Base-by-base conservation (phyloP, 2,888 invertebrate genomes). In the Linnaemya vulpina region DNA sequence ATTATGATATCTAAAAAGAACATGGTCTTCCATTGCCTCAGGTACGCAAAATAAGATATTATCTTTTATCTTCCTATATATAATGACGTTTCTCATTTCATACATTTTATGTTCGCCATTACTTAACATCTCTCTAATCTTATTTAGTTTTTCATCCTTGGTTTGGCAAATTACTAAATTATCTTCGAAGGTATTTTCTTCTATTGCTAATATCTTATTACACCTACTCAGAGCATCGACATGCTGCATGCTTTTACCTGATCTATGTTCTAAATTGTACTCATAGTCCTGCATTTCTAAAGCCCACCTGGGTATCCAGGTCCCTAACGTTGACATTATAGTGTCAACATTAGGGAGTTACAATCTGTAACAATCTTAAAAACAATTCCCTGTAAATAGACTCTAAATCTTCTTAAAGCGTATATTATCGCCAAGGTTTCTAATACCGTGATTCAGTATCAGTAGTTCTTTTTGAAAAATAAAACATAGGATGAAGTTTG, bases 181-280 rank as follows among this genome's bases (percentile, higher is more conserved):
- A 25, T 83, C 73, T n/a, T 82, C 83, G 38, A 82, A 81, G 7
- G 73, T 84, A 43, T 87, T 87, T 0, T 73, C 65, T 22, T 60
- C 60, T 35, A 79, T 49, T 0, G 75, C 53, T 25, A 83, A 22
- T 46, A 86, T 71, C n/a, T 63, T 77, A 7, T 71, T 73, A 10
- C 43, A 25, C 55, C 51, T 83, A 63, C 89, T 90, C 20, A 90
- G 65, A 4, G 90, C 88, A 81, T 90, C 89, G 0, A 89, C 89
- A 86, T 90, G 90, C 17, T 62, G 63, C 90, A 90, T 90, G 46
- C 84, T 76, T 30, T 38, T 38, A 17, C 74, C 84, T 35, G 81
- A n/a, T 30, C 87, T 58, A 75, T 88, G 87, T 68, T 87, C 86
- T 46, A 88, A 83, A n/a, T 20, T 25, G 62, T 84, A 88, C 43